Percentiles rank a stretch among this genome's conserved stretches.
Conservation (phyloP, 1,140 invertebrate genomes). For the Solen grandis region DNA sequence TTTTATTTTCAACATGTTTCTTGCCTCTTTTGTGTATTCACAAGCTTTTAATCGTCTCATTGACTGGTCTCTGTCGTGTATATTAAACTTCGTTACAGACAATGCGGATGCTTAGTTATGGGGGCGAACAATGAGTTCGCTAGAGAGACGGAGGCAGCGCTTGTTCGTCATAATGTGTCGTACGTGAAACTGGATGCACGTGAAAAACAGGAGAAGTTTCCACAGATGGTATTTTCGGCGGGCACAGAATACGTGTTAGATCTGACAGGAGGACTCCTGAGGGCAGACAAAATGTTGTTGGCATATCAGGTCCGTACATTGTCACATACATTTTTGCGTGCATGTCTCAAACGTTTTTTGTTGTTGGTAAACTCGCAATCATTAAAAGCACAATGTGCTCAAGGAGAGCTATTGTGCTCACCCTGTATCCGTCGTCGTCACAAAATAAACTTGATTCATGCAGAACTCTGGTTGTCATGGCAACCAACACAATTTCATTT, state of each 20-base stretch:
- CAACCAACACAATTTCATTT: too few relatives aligned
- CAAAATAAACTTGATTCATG: too few relatives aligned
- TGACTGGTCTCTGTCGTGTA: neutral
- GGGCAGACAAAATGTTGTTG: conserved; percentile 72
- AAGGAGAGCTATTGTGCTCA: too few relatives aligned
- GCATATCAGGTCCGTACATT: conserved; percentile 72
- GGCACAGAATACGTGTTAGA: conserved; percentile 67
- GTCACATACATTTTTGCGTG: too few relatives aligned
- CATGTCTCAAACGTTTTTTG: too few relatives aligned
- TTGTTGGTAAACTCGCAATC: too few relatives aligned
- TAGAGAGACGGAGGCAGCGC: conserved; percentile 21
- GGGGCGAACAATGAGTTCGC: conserved; percentile 40
- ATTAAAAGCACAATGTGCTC: too few relatives aligned
- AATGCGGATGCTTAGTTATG: conserved; percentile 65
- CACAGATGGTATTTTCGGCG: conserved; percentile 67
- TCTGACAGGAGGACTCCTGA: conserved; percentile 71
- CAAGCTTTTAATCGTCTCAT: neutral
- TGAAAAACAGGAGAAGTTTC: conserved; percentile 59
- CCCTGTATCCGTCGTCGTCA: too few relatives aligned
- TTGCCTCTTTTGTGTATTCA: neutral
- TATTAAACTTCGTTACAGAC: conserved; percentile 37
- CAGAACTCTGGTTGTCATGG: too few relatives aligned
- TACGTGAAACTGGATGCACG: conserved; percentile 33
- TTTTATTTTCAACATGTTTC: too few relatives aligned
- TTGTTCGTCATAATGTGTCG: conserved; percentile 49